phyloP scores from a whole-genome alignment of 2,113 vertebrate species.

The Leptosomus discolor region DNA sequence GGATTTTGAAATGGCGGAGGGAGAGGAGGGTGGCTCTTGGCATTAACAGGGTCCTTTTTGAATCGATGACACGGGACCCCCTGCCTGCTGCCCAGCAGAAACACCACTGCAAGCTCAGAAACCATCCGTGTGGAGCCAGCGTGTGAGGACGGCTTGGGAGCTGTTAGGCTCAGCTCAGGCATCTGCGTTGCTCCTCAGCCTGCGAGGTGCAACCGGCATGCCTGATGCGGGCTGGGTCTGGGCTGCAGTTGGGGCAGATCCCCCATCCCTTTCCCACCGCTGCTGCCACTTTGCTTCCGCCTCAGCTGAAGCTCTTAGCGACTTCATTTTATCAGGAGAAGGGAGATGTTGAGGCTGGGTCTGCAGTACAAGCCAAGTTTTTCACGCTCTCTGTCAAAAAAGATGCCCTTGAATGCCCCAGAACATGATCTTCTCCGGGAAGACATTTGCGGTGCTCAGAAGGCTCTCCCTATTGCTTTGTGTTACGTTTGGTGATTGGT shows the following conservation, averaged over 20 bases:
- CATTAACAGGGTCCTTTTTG: neutral
- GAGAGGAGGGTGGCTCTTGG: neutral
- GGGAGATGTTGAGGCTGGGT: neutral
- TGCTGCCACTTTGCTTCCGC: neutral
- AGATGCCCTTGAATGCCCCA: neutral
- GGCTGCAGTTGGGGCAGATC: neutral
- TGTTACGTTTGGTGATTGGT: accelerated
- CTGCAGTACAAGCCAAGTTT: neutral
- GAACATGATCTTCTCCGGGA: accelerated
- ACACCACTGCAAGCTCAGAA: neutral
- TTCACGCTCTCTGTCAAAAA: accelerated
- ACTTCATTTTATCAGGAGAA: accelerated
- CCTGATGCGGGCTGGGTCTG: accelerated
- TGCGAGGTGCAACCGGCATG: accelerated
- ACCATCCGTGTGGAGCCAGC: accelerated
- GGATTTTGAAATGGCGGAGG: neutral
- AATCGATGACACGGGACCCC: neutral
- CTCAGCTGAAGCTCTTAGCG: neutral
- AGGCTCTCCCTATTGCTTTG: neutral
- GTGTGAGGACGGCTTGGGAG: neutral
- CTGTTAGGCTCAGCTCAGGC: neutral
- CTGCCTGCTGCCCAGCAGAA: neutral
- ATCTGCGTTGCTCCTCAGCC: neutral
- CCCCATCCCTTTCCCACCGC: neutral
- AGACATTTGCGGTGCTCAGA: no score